Evolutionary conservation across 2,888 invertebrate species (phyloP).

Genomic region (Neoascia interrupta): DNA sequence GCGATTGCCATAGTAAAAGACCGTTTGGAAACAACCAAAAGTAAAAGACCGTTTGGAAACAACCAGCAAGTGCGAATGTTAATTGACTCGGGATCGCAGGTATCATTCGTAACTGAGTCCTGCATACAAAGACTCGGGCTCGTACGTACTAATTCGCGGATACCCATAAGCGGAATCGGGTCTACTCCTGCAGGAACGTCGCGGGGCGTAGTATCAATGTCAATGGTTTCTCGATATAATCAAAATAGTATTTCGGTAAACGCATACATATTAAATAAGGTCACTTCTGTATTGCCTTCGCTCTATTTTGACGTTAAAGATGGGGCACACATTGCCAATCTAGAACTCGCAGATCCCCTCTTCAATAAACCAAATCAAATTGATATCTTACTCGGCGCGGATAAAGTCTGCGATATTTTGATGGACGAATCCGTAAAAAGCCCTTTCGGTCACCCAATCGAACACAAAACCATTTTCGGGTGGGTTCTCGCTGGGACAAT

Average conservation of each 20-base stretch:
- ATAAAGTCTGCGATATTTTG: slow-evolving; percentile 10
- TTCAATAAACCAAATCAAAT: neutral
- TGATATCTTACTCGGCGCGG: slow-evolving; percentile 25
- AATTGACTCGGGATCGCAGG: no score
- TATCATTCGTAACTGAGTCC: no score
- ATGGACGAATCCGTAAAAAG: neutral
- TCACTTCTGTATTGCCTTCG: neutral
- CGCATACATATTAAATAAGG: slow-evolving; percentile 5
- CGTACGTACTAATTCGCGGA: no score
- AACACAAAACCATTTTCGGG: slow-evolving; percentile 14
- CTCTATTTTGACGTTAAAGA: slow-evolving; percentile 1
- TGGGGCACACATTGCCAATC: slow-evolving; percentile 22
- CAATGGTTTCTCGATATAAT: slow-evolving; percentile 4
- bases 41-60: no score
- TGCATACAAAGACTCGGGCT: no score
- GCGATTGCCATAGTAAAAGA: no score
- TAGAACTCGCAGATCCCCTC: slow-evolving; percentile 6
- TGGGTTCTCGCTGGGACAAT: slow-evolving; percentile 10
- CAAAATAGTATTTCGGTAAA: slow-evolving; percentile 3
- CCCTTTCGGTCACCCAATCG: neutral
- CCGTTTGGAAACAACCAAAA: no score
- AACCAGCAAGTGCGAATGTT: no score
- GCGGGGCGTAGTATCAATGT: neutral
- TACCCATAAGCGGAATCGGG: slow-evolving; percentile 27
- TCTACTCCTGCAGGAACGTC: neutral